phyloP scores from a whole-genome alignment of 37 sponge, comb jelly and placozoan species.

The Hexactinellida sp. region DNA sequence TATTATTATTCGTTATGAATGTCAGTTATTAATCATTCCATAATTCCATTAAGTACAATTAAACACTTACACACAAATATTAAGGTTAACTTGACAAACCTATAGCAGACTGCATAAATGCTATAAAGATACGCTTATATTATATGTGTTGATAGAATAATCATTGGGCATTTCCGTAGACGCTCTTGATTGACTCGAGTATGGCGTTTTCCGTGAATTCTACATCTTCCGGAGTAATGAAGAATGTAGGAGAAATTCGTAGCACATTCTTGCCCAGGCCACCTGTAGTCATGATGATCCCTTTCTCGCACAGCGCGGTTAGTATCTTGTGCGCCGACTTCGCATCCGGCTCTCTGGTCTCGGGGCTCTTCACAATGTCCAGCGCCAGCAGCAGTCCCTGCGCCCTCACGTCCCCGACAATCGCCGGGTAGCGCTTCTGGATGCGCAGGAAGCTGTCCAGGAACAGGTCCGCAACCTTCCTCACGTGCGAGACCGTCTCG shows the following conservation, averaged over 20 bases:
- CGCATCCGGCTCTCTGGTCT: conserved; percentile 42
- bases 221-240: background rate
- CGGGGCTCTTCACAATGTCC: conserved; percentile 63
- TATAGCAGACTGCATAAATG: too few species aligned
- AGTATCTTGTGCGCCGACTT: conserved; percentile 38
- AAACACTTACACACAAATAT: too few species aligned
- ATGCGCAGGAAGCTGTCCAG: conserved; percentile 32
- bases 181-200: background rate
- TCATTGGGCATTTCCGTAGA: background rate
- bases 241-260: background rate
- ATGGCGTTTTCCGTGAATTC: background rate
- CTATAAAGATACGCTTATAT: too few species aligned
- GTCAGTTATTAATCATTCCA: too few species aligned
- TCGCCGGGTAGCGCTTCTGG: conserved; percentile 25
- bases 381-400: conserved; percentile 78
- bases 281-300: background rate
- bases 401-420: conserved; percentile 79
- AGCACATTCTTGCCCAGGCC: conserved; percentile 4
- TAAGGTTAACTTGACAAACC: too few species aligned
- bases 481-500: conserved; percentile 50
- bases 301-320: background rate
- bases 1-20: too few species aligned
- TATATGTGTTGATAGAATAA: too few species aligned
- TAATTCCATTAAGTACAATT: too few species aligned
- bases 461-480: conserved; percentile 44